A percentile compares a stretch with the other conserved stretches of the same genome.
Evolutionary conservation across 2,797 vertebrate species (phyloP).

Genomic region (Xenopus petersii): DNA sequence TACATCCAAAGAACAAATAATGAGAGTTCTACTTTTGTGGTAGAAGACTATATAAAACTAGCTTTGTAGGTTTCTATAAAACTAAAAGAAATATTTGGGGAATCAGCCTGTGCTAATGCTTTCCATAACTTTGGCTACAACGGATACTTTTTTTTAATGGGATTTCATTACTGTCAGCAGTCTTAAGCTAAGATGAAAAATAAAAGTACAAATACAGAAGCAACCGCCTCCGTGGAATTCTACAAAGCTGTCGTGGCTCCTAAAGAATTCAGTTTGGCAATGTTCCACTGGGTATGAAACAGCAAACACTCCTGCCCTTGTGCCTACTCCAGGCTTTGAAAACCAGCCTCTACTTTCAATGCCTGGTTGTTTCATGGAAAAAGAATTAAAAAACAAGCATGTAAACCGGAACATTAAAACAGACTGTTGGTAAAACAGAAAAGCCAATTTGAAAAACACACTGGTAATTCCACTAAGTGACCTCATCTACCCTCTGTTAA

Average conservation of each 20-base stretch:
- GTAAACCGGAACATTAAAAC: slow-evolving; percentile 44
- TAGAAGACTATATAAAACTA: slow-evolving; percentile 21
- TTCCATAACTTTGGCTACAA: slow-evolving; percentile 16
- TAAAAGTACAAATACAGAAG: slow-evolving; percentile 24
- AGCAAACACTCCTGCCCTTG: slow-evolving; percentile 38
- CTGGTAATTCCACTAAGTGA: slow-evolving; percentile 42
- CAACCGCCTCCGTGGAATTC: slow-evolving; percentile 29
- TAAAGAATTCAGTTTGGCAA: slow-evolving; percentile 37
- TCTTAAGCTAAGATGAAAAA: slow-evolving; percentile 39
- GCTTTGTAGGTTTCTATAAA: too few relatives aligned
- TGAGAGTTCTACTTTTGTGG: neutral
- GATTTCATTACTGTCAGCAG: slow-evolving; percentile 11
- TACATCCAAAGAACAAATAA: slow-evolving; percentile 1
- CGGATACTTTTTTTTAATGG: slow-evolving; percentile 28
- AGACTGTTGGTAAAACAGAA: slow-evolving; percentile 36
- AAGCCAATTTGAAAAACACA: slow-evolving; percentile 27
- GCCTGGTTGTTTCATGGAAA: slow-evolving; percentile 28
- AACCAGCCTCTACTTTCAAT: slow-evolving; percentile 13
- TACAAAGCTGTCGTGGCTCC: slow-evolving; percentile 23
- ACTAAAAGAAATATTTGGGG: neutral
- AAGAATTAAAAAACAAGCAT: slow-evolving; percentile 21
- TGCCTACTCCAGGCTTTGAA: slow-evolving; percentile 26
- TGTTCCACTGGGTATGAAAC: slow-evolving; percentile 18
- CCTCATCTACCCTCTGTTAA: slow-evolving; percentile 41
- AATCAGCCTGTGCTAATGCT: slow-evolving; percentile 10